These are phyloP conservation scores for Enteromius radiatus DNA, from an alignment of 2,797 vertebrate genomes.

Conservation along the genomic window DNA sequence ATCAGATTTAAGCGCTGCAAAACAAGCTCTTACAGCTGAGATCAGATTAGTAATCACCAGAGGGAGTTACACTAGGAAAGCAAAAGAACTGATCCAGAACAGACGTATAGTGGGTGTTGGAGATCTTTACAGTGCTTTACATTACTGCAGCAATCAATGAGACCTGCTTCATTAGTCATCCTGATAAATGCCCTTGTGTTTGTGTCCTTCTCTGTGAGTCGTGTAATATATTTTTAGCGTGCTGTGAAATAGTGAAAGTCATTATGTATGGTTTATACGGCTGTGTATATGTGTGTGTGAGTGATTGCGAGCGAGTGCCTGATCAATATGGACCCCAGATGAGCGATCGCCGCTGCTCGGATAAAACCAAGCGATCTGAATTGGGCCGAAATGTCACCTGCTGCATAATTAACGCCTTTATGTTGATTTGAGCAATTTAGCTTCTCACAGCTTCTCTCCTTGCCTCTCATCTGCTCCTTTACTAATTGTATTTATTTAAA, in stretches of 20 bases:
- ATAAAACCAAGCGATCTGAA: conserved; percentile 39
- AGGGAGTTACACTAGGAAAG: conserved; percentile 31
- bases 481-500: conserved; percentile 41
- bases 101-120: conserved; percentile 23
- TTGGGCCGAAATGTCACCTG: conserved; percentile 71
- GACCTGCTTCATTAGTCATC: conserved; percentile 50
- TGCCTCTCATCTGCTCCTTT: conserved; percentile 14
- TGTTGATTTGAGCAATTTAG: conserved; percentile 37
- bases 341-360: conserved; percentile 76
- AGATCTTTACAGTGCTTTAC: conserved; percentile 42
- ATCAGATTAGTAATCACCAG: conserved; percentile 39
- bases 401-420: conserved; percentile 77
- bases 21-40: conserved; percentile 37
- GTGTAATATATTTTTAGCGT: conserved; percentile 21
- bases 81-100: conserved; percentile 35
- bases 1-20: conserved; percentile 38
- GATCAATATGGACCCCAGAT: conserved; percentile 74
- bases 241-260: conserved; percentile 24
- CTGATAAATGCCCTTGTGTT: conserved; percentile 48
- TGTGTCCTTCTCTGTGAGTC: conserved; percentile 19
- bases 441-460: conserved; percentile 48
- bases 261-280: conserved; percentile 36
- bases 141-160: conserved; percentile 50
- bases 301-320: conserved; percentile 31
- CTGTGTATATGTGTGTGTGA: conserved; percentile 16